phyloP scores from a whole-genome alignment of 1,140 invertebrate species.

The Trichonephila clavata region DNA sequence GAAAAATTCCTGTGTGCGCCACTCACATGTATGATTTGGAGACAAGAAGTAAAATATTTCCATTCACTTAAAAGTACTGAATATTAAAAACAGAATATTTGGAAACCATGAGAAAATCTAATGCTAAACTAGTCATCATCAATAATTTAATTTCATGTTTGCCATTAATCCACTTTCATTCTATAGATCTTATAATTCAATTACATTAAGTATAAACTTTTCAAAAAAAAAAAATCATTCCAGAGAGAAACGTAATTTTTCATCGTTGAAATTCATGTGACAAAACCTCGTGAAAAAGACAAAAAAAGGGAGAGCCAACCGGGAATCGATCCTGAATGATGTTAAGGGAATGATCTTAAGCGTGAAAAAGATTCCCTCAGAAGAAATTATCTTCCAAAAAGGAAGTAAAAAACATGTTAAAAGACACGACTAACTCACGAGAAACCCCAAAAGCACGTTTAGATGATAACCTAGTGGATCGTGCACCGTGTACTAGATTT shows the following conservation, averaged over 20 bases:
- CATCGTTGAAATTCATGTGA: neutral
- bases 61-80: no score
- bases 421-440: slow-evolving; percentile 50
- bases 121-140: no score
- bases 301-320: neutral
- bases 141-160: no score
- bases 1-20: no score
- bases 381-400: slow-evolving; percentile 61
- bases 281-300: neutral
- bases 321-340: slow-evolving; percentile 17
- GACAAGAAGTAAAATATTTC: no score
- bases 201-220: no score
- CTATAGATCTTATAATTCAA: no score
- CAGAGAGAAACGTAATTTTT: neutral
- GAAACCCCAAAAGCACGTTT: slow-evolving; percentile 68
- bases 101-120: no score
- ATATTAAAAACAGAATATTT: no score
- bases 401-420: slow-evolving; percentile 57
- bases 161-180: no score
- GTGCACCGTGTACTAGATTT: slow-evolving; percentile 72
- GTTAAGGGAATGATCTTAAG: slow-evolving; percentile 18
- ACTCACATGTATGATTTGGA: no score
- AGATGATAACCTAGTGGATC: slow-evolving; percentile 68
- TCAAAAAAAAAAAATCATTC: neutral
- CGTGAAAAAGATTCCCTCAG: slow-evolving; percentile 54